Percentiles rank a stretch among this genome's conserved stretches.
Evolutionary conservation across 2,113 vertebrate genomes (phyloP).

Genomic region (Aegotheles bennettii): DNA sequence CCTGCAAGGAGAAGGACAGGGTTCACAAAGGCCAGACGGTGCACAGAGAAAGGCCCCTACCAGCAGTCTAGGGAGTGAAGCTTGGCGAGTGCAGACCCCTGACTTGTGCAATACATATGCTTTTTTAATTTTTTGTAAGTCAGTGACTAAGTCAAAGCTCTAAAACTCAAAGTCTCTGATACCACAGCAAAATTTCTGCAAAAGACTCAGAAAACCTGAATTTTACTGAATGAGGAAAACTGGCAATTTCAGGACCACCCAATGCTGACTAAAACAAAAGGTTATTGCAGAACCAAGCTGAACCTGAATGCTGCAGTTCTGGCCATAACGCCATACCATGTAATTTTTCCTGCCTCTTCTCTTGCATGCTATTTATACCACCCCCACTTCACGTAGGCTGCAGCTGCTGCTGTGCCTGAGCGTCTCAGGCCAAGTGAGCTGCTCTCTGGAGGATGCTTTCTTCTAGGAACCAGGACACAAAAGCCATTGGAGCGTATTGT

Average conservation of each 20-base stretch:
- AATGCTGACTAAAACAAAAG: not conserved
- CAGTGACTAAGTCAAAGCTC: not conserved
- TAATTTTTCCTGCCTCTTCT: not conserved
- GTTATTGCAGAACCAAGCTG: not conserved
- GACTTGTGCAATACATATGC: not conserved
- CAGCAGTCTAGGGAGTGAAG: too few species aligned
- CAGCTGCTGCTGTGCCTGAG: conserved; percentile 20
- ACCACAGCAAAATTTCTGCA: not conserved
- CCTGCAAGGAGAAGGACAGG: too few species aligned
- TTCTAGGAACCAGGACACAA: conserved; percentile 41
- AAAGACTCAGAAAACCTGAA: not conserved
- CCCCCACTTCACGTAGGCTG: not conserved
- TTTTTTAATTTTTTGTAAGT: not conserved
- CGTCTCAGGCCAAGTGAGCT: not conserved
- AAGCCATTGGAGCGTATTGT: not conserved
- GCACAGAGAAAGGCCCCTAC: too few species aligned
- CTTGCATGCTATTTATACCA: conserved; percentile 33
- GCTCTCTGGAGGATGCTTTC: conserved; percentile 18
- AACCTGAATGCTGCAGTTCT: not conserved
- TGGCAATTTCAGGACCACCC: not conserved
- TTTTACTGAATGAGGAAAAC: not conserved
- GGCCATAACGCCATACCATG: not conserved
- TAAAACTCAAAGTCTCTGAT: not conserved
- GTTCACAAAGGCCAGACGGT: too few species aligned
- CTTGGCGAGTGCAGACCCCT: not conserved